These are phyloP conservation scores for Teinopalpus imperialis DNA, from an alignment of 2,888 invertebrate species.

Conservation along the genomic window DNA sequence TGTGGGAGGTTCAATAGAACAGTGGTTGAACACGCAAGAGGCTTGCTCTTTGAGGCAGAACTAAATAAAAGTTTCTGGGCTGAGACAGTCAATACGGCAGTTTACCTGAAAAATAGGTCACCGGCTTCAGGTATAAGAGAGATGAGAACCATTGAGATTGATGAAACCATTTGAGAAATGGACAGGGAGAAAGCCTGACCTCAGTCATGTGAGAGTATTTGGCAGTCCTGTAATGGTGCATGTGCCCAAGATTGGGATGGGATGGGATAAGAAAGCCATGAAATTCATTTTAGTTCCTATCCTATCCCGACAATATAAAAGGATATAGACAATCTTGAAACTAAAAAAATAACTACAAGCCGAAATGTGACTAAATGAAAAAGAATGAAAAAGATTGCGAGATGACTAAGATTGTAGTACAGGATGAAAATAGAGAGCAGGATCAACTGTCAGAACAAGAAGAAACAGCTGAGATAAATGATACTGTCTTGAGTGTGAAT, in stretches of 20 bases:
- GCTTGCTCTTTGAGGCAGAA: constrained; percentile 5
- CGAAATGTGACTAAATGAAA: constrained; percentile 31
- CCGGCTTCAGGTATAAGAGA: constrained; percentile 15
- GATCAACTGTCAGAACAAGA: not conserved
- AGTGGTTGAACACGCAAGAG: constrained; percentile 5
- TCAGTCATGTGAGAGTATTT: constrained; percentile 26
- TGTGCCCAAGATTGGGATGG: not conserved
- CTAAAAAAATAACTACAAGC: constrained; percentile 27
- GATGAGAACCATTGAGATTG: not conserved
- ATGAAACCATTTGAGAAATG: constrained; percentile 33
- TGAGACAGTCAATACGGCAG: constrained; percentile 1
- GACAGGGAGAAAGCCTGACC: constrained; percentile 29
- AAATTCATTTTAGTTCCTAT: constrained; percentile 25
- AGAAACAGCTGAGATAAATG: too few species aligned
- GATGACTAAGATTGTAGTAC: constrained; percentile 20
- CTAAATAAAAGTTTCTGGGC: not conserved
- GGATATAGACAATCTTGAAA: constrained; percentile 29
- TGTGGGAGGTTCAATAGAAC: constrained; percentile 23
- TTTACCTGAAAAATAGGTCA: constrained; percentile 24
- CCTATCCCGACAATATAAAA: constrained; percentile 27
- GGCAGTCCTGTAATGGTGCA: constrained; percentile 29
- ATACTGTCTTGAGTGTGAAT: not conserved
- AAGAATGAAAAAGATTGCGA: not conserved
- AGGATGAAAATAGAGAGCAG: constrained; percentile 8
- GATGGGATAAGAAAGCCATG: constrained; percentile 30